These are phyloP conservation scores for Zosterops borbonicus DNA, from an alignment of 2,113 vertebrate species.

Conservation along the genomic window DNA sequence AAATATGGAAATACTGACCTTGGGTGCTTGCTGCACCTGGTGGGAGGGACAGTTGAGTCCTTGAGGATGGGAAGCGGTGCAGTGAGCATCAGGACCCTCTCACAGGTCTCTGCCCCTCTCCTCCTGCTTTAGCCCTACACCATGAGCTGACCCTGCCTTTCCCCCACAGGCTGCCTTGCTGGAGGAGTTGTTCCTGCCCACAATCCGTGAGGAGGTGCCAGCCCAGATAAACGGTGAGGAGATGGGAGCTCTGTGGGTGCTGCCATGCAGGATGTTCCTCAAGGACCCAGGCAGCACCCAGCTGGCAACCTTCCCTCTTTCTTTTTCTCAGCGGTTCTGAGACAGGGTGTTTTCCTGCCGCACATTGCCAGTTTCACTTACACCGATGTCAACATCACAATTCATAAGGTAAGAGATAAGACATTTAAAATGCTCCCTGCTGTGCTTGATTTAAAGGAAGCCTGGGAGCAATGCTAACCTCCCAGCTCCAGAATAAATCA, in stretches of 20 bases:
- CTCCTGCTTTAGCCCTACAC: not conserved
- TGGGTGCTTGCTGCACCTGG: not conserved
- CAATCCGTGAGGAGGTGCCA: not conserved
- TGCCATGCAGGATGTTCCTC: fast-evolving
- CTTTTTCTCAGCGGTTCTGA: not conserved
- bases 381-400: not conserved
- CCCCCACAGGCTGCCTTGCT: not conserved
- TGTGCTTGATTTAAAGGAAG: not conserved
- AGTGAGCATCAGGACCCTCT: not conserved
- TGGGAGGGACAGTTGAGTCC: not conserved
- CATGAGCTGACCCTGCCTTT: fast-evolving
- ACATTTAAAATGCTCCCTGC: not conserved
- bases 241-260: fast-evolving
- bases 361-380: conserved; percentile 10
- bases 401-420: conserved; percentile 29
- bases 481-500: not conserved
- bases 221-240: conserved; percentile 33
- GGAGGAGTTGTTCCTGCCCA: conserved; percentile 25
- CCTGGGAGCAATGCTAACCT: not conserved
- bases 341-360: conserved; percentile 13
- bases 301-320: not conserved
- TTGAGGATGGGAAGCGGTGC: not conserved
- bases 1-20: not conserved
- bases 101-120: not conserved
- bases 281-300: not conserved